Evolutionary conservation across 2,797 vertebrate species (phyloP).

Genomic region (Sarcophilus harrisii): DNA sequence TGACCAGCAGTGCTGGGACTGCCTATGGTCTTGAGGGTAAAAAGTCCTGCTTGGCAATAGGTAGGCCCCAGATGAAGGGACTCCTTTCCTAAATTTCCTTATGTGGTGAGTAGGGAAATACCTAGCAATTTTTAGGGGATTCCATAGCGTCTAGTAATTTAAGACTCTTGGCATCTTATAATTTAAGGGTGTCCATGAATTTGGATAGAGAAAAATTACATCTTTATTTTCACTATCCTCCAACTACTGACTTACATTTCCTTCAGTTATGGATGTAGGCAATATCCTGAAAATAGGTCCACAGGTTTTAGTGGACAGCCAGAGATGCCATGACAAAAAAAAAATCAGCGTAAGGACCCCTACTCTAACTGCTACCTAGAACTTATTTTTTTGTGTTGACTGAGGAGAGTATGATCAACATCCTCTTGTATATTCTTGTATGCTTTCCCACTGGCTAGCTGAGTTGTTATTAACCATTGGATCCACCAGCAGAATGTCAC

Average conservation of each 20-base stretch:
- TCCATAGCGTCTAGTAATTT: neutral
- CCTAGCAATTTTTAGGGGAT: neutral
- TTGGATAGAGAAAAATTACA: neutral
- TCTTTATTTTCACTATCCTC: neutral
- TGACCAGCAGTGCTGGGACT: neutral
- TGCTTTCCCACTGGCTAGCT: neutral
- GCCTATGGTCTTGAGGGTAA: neutral
- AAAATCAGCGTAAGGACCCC: neutral
- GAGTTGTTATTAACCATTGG: neutral
- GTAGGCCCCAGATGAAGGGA: neutral
- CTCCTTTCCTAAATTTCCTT: neutral
- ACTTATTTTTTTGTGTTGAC: neutral
- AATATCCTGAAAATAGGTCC: neutral
- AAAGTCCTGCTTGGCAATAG: neutral
- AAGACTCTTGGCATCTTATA: neutral
- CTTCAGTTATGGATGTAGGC: neutral
- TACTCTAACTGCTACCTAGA: neutral
- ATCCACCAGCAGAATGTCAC: neutral
- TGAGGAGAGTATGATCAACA: neutral
- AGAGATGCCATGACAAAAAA: neutral
- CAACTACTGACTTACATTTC: neutral
- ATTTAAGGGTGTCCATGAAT: neutral
- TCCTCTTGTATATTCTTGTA: neutral
- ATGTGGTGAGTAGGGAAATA: neutral
- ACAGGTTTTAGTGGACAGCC: neutral